Conservation (phyloP, 2,113 vertebrate genomes). For the Daubentonia madagascariensis region DNA sequence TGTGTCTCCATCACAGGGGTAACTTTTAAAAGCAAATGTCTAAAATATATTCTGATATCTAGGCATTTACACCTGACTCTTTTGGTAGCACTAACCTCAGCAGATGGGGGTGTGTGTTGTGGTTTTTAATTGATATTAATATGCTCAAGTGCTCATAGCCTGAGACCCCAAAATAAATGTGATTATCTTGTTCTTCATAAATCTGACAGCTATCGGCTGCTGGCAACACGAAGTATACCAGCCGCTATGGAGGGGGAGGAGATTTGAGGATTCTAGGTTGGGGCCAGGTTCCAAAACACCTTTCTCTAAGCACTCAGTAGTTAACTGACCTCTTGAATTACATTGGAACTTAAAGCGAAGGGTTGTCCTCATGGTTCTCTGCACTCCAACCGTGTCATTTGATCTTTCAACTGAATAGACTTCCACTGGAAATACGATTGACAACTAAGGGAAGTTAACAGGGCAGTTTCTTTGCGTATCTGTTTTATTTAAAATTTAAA, state of each 20-base stretch:
- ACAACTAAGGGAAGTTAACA: background rate
- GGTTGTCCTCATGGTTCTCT: background rate
- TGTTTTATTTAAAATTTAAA: constrained; percentile 22
- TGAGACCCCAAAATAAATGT: background rate
- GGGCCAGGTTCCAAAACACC: background rate
- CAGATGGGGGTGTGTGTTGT: background rate
- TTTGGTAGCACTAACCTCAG: background rate
- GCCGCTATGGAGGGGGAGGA: background rate
- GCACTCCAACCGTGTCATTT: background rate
- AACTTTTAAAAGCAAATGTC: constrained; percentile 32
- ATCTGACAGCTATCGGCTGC: constrained; percentile 15
- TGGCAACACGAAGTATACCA: background rate
- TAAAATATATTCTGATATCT: background rate
- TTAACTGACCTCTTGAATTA: background rate
- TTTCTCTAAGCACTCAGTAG: background rate
- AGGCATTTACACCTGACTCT: background rate
- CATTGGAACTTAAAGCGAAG: background rate
- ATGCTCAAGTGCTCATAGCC: background rate
- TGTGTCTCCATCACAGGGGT: constrained; percentile 41
- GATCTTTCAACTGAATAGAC: background rate
- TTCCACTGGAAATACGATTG: background rate
- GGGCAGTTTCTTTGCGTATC: background rate
- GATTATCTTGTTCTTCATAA: background rate
- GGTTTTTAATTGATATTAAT: background rate
- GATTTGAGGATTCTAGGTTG: background rate